Evolutionary conservation across 1,140 invertebrate species (phyloP), one percentile per base, ranked within the genome.

Genomic region (Coelopa frigida): DNA sequence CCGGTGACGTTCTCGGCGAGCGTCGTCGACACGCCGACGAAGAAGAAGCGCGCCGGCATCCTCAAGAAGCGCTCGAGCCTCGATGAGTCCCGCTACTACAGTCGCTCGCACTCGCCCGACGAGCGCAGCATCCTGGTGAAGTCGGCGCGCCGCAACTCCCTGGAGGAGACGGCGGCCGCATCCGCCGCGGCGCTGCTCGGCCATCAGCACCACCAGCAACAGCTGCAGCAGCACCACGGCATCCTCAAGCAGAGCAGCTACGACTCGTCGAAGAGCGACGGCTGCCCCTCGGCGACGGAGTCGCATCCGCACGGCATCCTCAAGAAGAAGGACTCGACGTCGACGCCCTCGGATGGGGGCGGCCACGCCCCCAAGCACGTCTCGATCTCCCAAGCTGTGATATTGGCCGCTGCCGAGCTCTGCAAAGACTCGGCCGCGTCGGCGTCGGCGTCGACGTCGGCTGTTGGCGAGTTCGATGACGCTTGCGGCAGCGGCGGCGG

Each of bases 11-110:
- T 83, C 67, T 83, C 81, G 4, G 79, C 80, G 1, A 82, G 68
- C 51, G 80, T 83, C 26, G 56, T 81, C 26, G 80, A 82, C 57
- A 74, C 76, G 5, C 68, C 71, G 12, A 70, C 75, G 29, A 78
- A 73, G 49, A 70, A 75, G 44, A 78, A 81, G 56, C 78, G 79
- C 37, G 80, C 83, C 58, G 85, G 85, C 33, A 89, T 89, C 56
- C 70, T 89, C 32, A 89, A 89, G 58, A 88, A 88, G 69, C 74
- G 83, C 33, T 77, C 83, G 42, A 87, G 84, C 55, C 71, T 87
- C 44, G 85, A 88, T 56, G 86, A 88, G 59, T 83, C 78, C 4
- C 81, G 70, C 10, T 67, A 67, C 37, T 68, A 67, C 27, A 66
- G 62, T 2, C 61, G 66, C 7, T 67, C 61, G n/a, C 67, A 67